A percentile compares a stretch with the other conserved stretches of the same genome.
phyloP scores from a whole-genome alignment of 2,888 invertebrate genomes.

The Melinaea menophilus region DNA sequence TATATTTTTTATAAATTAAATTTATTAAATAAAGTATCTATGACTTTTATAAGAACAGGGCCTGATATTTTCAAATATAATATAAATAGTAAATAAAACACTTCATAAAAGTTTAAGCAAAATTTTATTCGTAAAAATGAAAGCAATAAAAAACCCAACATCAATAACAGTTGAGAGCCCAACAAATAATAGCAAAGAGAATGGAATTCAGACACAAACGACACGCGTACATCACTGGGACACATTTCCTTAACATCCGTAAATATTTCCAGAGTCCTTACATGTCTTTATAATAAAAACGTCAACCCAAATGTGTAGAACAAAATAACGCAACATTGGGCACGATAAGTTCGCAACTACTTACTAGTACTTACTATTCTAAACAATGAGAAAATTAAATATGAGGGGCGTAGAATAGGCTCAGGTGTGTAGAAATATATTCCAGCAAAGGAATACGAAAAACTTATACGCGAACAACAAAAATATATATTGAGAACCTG shows the following conservation, averaged over 20 bases:
- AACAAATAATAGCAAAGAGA: slow-evolving; percentile 43
- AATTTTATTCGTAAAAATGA: not conserved
- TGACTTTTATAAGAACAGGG: too few relatives aligned
- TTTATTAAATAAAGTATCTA: not conserved
- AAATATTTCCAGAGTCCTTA: slow-evolving; percentile 60
- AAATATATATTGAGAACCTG: slow-evolving; percentile 40
- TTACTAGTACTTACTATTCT: too few relatives aligned
- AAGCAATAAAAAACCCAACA: slow-evolving; percentile 27
- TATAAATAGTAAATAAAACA: too few relatives aligned
- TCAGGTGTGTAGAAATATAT: slow-evolving; percentile 59
- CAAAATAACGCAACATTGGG: slow-evolving; percentile 63
- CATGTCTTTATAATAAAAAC: slow-evolving; percentile 74
- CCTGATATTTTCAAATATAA: too few relatives aligned
- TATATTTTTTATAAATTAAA: not conserved
- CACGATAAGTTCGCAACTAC: slow-evolving; percentile 55
- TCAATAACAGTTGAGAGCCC: slow-evolving; percentile 40
- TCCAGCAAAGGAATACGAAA: slow-evolving; percentile 50
- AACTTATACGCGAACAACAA: slow-evolving; percentile 74
- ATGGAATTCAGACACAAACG: slow-evolving; percentile 50
- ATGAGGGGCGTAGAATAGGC: slow-evolving; percentile 46
- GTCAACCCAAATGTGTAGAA: slow-evolving; percentile 53
- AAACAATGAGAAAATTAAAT: slow-evolving; percentile 36
- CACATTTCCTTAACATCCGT: slow-evolving; percentile 56
- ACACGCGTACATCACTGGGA: slow-evolving; percentile 49
- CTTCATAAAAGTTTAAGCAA: not conserved